Conservation (phyloP, 2,888 invertebrate genomes). For the Monochamus alternatus region DNA sequence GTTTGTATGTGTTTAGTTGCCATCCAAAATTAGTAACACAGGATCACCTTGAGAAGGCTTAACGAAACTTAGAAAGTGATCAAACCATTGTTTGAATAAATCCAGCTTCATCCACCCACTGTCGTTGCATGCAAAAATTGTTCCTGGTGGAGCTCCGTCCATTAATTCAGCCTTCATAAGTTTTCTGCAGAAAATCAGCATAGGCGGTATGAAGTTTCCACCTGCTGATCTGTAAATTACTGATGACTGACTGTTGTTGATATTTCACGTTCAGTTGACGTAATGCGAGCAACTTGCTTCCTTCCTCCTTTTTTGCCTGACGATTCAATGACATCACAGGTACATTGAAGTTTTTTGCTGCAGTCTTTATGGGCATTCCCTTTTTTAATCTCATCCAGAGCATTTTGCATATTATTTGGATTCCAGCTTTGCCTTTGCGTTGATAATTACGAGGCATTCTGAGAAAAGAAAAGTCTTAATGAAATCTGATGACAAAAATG, state of each 20-base stretch:
- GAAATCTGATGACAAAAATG: too few relatives aligned
- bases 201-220: conserved; percentile 36
- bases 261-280: conserved; percentile 40
- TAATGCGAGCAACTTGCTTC: conserved; percentile 38
- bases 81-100: conserved; percentile 60
- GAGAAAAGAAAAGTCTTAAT: too few relatives aligned
- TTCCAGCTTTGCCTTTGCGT: too few relatives aligned
- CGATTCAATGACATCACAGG: too few relatives aligned
- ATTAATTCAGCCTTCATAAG: conserved; percentile 40
- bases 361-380: too few relatives aligned
- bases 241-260: conserved; percentile 13
- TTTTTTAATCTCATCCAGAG: too few relatives aligned
- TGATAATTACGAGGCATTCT: too few relatives aligned
- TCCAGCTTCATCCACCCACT: conserved; percentile 62
- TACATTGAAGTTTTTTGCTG: too few relatives aligned
- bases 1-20: conserved; percentile 36
- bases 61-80: conserved; percentile 64
- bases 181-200: conserved; percentile 37
- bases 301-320: too few relatives aligned
- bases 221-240: conserved; percentile 39
- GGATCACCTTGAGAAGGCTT: conserved; percentile 56
- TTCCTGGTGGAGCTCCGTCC: conserved; percentile 61
- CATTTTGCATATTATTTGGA: too few relatives aligned
- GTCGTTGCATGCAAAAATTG: conserved; percentile 51
- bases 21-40: conserved; percentile 39